These are phyloP conservation scores for Isoperla grammatica DNA, from an alignment of 2,888 invertebrate species.

Conservation along the genomic window DNA sequence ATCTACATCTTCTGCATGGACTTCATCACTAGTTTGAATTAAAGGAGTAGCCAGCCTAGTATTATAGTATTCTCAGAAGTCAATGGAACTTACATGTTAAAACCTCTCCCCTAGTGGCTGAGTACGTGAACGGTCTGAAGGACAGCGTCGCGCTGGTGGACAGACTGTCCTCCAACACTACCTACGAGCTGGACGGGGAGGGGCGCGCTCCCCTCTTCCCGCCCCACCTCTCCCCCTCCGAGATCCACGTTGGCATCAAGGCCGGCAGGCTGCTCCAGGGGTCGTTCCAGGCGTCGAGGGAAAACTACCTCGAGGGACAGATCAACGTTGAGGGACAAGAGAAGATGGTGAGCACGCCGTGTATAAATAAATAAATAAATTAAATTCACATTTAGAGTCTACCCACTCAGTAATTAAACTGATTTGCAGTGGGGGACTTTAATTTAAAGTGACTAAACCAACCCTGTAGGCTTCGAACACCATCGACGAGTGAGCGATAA, in stretches of 20 bases:
- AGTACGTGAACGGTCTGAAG: conserved; percentile 70
- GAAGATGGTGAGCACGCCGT: conserved; percentile 70
- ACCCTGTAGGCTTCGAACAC: no score
- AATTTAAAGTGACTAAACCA: no score
- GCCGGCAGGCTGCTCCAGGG: conserved; percentile 70
- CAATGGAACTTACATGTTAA: no score
- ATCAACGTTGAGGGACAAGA: conserved; percentile 76
- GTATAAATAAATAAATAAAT: no score
- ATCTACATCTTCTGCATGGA: not conserved
- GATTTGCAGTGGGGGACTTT: no score
- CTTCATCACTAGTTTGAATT: no score
- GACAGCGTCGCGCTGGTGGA: conserved; percentile 67
- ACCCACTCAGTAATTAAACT: no score
- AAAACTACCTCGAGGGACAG: conserved; percentile 90
- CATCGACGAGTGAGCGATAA: no score
- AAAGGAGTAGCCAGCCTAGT: not conserved
- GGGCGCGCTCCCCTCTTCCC: conserved; percentile 68
- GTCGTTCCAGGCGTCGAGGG: conserved; percentile 76
- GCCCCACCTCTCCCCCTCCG: conserved; percentile 71
- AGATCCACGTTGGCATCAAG: conserved; percentile 75
- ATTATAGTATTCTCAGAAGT: not conserved
- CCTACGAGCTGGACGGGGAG: conserved; percentile 17
- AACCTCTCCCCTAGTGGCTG: no score
- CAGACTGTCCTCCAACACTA: conserved; percentile 55
- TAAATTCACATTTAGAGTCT: no score